Percentiles rank a stretch among this genome's conserved stretches.
Conservation (phyloP, 2,113 vertebrate species). For the Archilochus colubris region DNA sequence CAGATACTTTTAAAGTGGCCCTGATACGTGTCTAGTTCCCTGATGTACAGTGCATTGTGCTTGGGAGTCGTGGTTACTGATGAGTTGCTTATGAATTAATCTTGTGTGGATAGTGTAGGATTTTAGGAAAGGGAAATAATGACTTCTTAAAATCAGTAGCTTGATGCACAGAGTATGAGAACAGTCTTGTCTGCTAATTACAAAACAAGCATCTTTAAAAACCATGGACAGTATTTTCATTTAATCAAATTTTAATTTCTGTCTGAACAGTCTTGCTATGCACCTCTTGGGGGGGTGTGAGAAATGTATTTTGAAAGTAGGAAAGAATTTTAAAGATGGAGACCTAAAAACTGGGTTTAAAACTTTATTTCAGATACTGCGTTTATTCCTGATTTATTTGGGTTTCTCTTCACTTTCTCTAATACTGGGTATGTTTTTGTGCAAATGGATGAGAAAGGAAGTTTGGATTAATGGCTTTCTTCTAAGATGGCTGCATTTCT, state of each 20-base stretch:
- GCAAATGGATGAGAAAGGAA: neutral
- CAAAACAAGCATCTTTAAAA: neutral
- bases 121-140: neutral
- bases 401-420: neutral
- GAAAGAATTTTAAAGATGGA: neutral
- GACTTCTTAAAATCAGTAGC: neutral
- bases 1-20: neutral
- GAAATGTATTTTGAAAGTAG: neutral
- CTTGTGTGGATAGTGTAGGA: neutral
- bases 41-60: neutral
- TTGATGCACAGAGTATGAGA: neutral
- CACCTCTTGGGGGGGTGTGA: neutral
- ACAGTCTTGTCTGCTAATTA: neutral
- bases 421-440: neutral
- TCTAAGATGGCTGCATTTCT: neutral
- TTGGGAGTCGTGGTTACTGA: neutral
- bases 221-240: neutral
- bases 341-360: neutral
- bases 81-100: neutral
- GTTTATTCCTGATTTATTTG: neutral
- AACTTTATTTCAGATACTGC: neutral
- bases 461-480: neutral
- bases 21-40: accelerated
- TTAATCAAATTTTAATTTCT: neutral
- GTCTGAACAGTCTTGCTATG: neutral